A percentile compares a stretch with the other conserved stretches of the same genome.
phyloP scores from a whole-genome alignment of 53 echinoderm and acorn worm species.

The Temnopleurus reevesii region DNA sequence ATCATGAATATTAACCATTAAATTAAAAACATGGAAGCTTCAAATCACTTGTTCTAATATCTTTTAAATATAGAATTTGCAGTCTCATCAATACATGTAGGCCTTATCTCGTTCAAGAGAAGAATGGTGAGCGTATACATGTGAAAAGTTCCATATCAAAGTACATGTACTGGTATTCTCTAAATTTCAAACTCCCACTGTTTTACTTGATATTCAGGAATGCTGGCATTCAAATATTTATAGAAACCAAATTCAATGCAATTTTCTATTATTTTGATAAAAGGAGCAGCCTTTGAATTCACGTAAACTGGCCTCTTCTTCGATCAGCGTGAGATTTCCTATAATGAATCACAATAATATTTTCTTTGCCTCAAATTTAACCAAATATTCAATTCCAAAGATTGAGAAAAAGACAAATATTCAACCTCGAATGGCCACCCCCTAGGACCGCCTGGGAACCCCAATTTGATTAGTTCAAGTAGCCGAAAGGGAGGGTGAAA shows the following conservation, averaged over 20 bases:
- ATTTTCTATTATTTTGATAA: neutral
- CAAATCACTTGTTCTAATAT: too few species aligned
- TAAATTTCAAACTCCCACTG: too few species aligned
- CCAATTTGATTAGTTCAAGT: conserved; percentile 18
- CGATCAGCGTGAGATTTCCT: neutral
- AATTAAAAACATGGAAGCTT: too few species aligned
- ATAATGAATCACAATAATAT: conserved; percentile 24
- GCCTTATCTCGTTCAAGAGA: too few species aligned
- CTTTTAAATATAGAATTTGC: too few species aligned
- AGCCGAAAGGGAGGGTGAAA: conserved; percentile 12
- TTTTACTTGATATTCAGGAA: neutral
- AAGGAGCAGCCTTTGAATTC: neutral
- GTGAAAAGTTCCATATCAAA: too few species aligned
- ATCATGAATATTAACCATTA: too few species aligned
- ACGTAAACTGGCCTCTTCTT: neutral
- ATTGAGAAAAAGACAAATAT: conserved; percentile 16
- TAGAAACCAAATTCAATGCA: neutral
- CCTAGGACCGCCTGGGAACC: neutral
- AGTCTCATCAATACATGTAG: too few species aligned
- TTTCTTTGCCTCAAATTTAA: conserved; percentile 12
- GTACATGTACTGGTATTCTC: too few species aligned
- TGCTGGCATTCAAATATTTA: neutral
- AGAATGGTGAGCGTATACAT: too few species aligned
- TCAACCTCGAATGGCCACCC: neutral
- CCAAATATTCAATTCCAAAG: neutral